Evolutionary conservation across 1,140 invertebrate species (phyloP), one percentile per base, ranked within the genome.

Genomic region (Procambarus virginalis): DNA sequence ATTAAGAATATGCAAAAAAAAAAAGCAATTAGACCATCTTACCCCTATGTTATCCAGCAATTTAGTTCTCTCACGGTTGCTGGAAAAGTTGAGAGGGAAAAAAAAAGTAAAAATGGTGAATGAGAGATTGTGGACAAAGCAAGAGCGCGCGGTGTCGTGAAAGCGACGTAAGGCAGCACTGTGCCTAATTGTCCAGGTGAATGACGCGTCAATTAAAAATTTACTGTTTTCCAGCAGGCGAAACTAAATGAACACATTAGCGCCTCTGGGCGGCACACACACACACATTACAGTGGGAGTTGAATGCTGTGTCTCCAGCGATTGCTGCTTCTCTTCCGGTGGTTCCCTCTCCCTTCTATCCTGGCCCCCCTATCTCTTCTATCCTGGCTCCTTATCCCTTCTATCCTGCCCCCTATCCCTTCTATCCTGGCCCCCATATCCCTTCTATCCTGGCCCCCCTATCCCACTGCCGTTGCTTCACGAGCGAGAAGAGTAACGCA

Each of bases 161-260:
- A 78, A 70, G 64, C 77, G 46, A 8, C 46, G 77, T 64, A 55
- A 80, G 49, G 51, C 46, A 34, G 58, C 55, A 49, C 84, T 64
- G 51, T 55, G 51, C 46, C 78, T 88, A 88, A 88, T 88, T 88
- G 86, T 73, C 48, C 48, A 5, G 20, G 60, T 88, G 86, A 88
- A 88, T 88, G 86, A 88, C 86, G 79, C 78, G 58, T 81, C 86
- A 81, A 88, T 88, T 88, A 88, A 88, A 88, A 60, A 88, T 88
- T 88, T 75, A 88, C 86, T 81, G 73, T 82, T 88, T 88, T 88
- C 86, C 86, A 60, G 86, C 46, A 34, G 20, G 76, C 76, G 10
- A 78, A 86, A 82, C 86, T 88, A 88, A 88, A 88, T 88, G 86
- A 88, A 88, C 60, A 77, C 86, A 81, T 81, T 81, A 88, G 49